Evolutionary conservation across 2,113 vertebrate genomes (phyloP).

Genomic region (Suncus etruscus): DNA sequence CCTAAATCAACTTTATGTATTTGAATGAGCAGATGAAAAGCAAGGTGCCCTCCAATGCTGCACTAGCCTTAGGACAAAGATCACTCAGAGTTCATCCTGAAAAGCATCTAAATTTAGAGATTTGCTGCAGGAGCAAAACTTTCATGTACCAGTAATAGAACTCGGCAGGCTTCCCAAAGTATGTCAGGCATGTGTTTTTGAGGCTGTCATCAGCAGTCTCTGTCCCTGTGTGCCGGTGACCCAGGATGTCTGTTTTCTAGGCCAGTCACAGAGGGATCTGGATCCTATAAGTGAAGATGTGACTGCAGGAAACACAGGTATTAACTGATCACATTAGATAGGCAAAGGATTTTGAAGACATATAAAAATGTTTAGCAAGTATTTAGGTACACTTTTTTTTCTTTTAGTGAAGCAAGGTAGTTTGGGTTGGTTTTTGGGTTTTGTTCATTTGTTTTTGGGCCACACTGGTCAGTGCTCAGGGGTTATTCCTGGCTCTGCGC

Average conservation of each 20-base stretch:
- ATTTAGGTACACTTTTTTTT: too few species aligned
- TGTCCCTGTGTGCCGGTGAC: slow-evolving; percentile 74
- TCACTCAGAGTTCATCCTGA: slow-evolving; percentile 79
- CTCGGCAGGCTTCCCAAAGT: slow-evolving; percentile 63
- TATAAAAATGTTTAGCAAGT: background rate
- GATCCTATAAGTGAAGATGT: slow-evolving; percentile 42
- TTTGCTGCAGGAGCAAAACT: slow-evolving; percentile 74
- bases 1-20: background rate
- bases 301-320: background rate
- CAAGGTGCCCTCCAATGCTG: slow-evolving; percentile 69
- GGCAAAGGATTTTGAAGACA: background rate
- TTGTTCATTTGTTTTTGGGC: too few species aligned
- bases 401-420: too few species aligned
- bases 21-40: slow-evolving; percentile 61
- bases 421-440: too few species aligned
- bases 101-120: slow-evolving; percentile 83
- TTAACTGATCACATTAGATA: slow-evolving; percentile 22
- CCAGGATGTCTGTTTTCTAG: slow-evolving; percentile 65
- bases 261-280: slow-evolving; percentile 53
- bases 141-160: slow-evolving; percentile 77
- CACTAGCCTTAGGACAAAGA: slow-evolving; percentile 67
- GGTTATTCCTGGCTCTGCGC: too few species aligned
- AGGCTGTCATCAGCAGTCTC: slow-evolving; percentile 49
- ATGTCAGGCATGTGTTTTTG: slow-evolving; percentile 75
- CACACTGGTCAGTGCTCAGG: too few species aligned